These are phyloP conservation scores for Anarhynchus alexandrinus DNA, from an alignment of 2,113 vertebrate genomes.

Conservation along the genomic window DNA sequence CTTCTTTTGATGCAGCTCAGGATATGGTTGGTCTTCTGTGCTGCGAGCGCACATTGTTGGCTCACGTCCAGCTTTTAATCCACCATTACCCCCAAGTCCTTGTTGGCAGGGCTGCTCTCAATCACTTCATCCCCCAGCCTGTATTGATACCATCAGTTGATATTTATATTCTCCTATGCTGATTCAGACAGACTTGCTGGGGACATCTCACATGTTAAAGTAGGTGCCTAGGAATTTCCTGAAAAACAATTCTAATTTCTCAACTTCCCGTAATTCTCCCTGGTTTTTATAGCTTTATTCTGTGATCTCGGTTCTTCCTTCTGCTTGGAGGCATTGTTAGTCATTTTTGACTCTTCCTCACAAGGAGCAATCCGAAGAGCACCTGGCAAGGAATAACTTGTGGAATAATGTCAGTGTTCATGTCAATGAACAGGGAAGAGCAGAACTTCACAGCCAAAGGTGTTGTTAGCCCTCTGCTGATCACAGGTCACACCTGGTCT, in stretches of 20 bases:
- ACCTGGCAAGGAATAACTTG: background rate
- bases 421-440: background rate
- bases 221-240: background rate
- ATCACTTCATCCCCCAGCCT: background rate
- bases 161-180: background rate
- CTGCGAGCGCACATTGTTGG: too few relatives aligned
- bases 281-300: background rate
- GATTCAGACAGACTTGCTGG: background rate
- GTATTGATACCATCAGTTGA: background rate
- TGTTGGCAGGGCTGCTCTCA: background rate
- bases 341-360: background rate
- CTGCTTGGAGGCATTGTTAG: background rate
- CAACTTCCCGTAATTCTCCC: background rate
- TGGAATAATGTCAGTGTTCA: background rate
- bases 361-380: background rate
- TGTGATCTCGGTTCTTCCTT: background rate
- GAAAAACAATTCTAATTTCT: background rate
- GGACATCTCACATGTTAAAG: background rate
- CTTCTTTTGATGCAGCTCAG: too few relatives aligned
- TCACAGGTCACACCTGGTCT: background rate
- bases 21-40: too few relatives aligned
- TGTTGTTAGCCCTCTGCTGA: background rate
- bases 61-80: background rate
- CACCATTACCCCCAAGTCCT: background rate
- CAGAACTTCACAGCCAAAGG: background rate